Evolutionary conservation across 2,888 invertebrate genomes (phyloP), one percentile per base, ranked within the genome.

Genomic region (Entomobrya proxima): DNA sequence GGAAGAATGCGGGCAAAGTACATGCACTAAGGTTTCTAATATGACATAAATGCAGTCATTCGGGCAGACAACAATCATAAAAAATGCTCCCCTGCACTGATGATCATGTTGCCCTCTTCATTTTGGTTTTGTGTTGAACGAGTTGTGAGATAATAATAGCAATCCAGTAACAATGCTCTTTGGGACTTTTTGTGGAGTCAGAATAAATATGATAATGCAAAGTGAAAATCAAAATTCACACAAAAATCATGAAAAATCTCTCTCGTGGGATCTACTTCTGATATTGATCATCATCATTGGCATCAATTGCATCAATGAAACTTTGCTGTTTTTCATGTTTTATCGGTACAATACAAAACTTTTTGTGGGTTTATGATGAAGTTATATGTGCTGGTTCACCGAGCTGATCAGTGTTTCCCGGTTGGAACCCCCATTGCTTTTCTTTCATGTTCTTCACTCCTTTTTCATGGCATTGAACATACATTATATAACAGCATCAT

Each of bases 261-360:
- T 67, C 79, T 76, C 85, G 81, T 86, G 85, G 85, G 85, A 86
- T 76, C 85, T 47, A 30, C 40, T 72, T 72, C 9, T 72, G 44
- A 72, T 47, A 44, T 13, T 47, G 72, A 72, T 72, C 44, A 27
- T 72, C 47, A 13, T 61, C 61, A 30, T 61, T 30, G 47, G 24
- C 72, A 47, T 72, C 72, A 72, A 72, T 72, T 72, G 13, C 44
- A 72, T 44, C 72, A 37, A 67, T 67, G 40, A 7, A 72, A 27
- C 27, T 47, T 24, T 40, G 37, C 24, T 21, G 37, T 69, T 72
- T 72, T 72, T 24, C 24, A 72, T 3, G 64, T 37, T 64, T 37
- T 64, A n/a, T n/a, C 27, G 47, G 27, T 72, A 47, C 32, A 72
- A 72, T 47, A 72, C 72, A 72, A 72, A 72, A 44, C 72, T 24